Conservation (phyloP, 1,140 invertebrate species). For the Anadara kagoshimensis region DNA sequence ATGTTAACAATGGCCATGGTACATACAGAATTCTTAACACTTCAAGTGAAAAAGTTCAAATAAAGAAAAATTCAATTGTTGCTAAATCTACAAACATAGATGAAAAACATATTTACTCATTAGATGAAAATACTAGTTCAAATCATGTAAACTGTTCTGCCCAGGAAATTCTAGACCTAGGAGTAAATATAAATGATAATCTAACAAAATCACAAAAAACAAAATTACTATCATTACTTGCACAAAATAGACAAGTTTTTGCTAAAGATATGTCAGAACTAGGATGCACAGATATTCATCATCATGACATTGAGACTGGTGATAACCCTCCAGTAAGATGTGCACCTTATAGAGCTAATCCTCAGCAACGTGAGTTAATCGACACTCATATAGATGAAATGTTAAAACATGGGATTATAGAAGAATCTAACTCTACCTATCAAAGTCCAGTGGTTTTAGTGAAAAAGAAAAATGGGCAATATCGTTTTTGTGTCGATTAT, state of each 20-base stretch:
- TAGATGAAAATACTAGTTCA: neutral
- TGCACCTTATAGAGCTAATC: neutral
- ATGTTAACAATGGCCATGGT: neutral
- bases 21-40: conserved; percentile 6
- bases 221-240: conserved; percentile 5
- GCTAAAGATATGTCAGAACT: conserved; percentile 32
- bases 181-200: conserved; percentile 3
- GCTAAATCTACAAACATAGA: neutral
- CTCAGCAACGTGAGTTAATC: conserved; percentile 17
- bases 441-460: conserved; percentile 38
- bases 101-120: neutral
- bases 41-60: neutral
- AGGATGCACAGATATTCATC: conserved; percentile 14
- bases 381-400: conserved; percentile 23
- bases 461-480: conserved; percentile 39
- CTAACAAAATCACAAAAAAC: conserved; percentile 8
- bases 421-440: conserved; percentile 25
- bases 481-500: conserved; percentile 36
- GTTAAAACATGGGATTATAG: conserved; percentile 31
- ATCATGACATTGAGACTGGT: conserved; percentile 32
- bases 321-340: conserved; percentile 1
- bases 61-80: neutral
- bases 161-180: neutral
- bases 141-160: no score
- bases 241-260: conserved; percentile 26